Evolutionary conservation across 1,140 invertebrate species (phyloP), one percentile per base, ranked within the genome.

Genomic region (Coenobita brevimanus): DNA sequence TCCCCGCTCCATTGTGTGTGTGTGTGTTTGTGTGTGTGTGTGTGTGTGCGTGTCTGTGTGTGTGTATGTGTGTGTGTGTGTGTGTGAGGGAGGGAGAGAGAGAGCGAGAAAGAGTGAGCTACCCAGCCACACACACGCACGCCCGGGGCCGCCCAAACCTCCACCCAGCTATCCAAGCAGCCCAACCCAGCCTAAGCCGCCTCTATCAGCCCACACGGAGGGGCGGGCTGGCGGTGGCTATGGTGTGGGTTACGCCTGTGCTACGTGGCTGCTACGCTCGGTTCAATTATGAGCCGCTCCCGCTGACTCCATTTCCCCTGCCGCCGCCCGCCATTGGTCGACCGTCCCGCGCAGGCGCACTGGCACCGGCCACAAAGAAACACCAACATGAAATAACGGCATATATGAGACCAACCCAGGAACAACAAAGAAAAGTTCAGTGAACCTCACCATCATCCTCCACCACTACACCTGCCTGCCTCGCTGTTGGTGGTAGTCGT

Each of bases 1-100:
- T 87, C 76, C 84, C 69, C 84, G 75, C 76, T 79, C 84, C 76
- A 87, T 87, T 87, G 84, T 87, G 76, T 75, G 62, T 60, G 84
- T 60, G 62, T n/a, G n/a, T n/a, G n/a, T n/a, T n/a, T n/a, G n/a
- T n/a, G n/a, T n/a, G n/a, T n/a, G n/a, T n/a, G n/a, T n/a, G n/a
- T n/a, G n/a, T n/a, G n/a, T n/a, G n/a, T n/a, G n/a, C n/a, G n/a
- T n/a, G n/a, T n/a, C n/a, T n/a, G n/a, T n/a, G n/a, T n/a, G n/a
- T n/a, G n/a, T n/a, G n/a, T n/a, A n/a, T n/a, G n/a, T n/a, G n/a
- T n/a, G n/a, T n/a, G n/a, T n/a, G n/a, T n/a, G n/a, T n/a, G n/a
- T n/a, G n/a, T n/a, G n/a, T n/a, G n/a, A n/a, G n/a, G n/a, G n/a
- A n/a, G n/a, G n/a, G n/a, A n/a, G n/a, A n/a, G n/a, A n/a, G n/a